These are phyloP conservation scores for Hyles euphorbiae DNA, from an alignment of 1,140 invertebrate genomes.

Conservation along the genomic window DNA sequence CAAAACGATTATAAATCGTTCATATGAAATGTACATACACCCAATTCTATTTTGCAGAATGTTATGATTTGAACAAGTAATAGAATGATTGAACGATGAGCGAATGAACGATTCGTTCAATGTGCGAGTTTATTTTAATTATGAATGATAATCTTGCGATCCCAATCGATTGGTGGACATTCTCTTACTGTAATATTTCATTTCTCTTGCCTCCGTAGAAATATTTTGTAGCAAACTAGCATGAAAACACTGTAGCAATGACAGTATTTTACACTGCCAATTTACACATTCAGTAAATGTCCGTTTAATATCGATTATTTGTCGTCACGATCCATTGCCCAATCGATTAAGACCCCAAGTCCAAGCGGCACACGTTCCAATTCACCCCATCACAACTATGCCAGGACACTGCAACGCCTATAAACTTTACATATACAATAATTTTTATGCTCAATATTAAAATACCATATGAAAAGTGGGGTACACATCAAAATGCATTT, in stretches of 20 bases:
- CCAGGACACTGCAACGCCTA: background rate
- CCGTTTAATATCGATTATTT: too few relatives aligned
- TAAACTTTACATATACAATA: background rate
- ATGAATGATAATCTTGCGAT: background rate
- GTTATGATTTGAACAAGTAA: conserved; percentile 26
- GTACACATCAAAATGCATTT: conserved; percentile 46
- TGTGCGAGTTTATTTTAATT: background rate
- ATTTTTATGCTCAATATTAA: conserved; percentile 7
- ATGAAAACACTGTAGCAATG: too few relatives aligned
- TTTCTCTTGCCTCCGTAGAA: too few relatives aligned
- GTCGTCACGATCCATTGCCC: too few relatives aligned
- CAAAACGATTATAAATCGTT: background rate
- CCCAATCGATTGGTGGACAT: background rate
- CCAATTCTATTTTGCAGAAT: conserved; percentile 5
- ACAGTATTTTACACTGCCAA: too few relatives aligned
- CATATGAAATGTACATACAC: conserved; percentile 1
- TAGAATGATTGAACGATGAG: conserved; percentile 12
- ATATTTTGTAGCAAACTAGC: too few relatives aligned
- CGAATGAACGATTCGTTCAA: conserved; percentile 1
- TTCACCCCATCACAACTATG: too few relatives aligned
- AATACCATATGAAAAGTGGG: conserved; percentile 38
- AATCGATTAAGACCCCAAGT: too few relatives aligned
- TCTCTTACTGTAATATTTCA: too few relatives aligned
- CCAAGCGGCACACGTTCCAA: too few relatives aligned
- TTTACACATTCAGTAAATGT: too few relatives aligned